Evolutionary conservation across 2,113 vertebrate species (phyloP).

Genomic region (Polyodon spathula): DNA sequence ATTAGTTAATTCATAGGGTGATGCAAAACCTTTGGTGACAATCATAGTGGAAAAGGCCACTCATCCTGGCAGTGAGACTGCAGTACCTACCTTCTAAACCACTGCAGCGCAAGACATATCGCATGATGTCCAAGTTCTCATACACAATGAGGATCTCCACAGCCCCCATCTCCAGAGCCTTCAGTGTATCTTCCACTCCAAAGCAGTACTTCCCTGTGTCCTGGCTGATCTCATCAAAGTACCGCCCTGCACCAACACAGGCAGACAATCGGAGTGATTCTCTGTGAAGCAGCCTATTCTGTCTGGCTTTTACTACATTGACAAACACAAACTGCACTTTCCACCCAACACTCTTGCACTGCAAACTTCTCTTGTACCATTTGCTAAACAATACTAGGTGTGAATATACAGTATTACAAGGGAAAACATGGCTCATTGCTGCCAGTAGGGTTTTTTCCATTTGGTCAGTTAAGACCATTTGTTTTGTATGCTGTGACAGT

Average conservation of each 20-base stretch:
- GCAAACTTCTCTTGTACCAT: no score
- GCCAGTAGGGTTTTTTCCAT: no score
- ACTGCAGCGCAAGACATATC: conserved; percentile 91
- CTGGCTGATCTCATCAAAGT: conserved; percentile 98
- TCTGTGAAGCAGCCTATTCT: no score
- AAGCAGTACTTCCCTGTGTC: conserved; percentile 98
- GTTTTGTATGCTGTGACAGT: no score
- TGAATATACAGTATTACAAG: no score
- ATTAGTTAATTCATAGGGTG: no score
- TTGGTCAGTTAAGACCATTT: no score
- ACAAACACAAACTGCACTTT: no score
- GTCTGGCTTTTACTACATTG: no score
- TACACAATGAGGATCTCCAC: conserved; percentile 98
- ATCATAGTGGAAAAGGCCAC: background rate
- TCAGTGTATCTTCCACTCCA: conserved; percentile 95
- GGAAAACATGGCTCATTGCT: no score
- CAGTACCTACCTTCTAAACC: conserved; percentile 72
- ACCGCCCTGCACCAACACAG: conserved; percentile 63
- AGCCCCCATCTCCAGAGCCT: conserved; percentile 97
- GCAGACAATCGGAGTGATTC: background rate
- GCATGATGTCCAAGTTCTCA: conserved; percentile 98
- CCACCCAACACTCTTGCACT: no score
- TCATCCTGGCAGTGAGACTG: background rate
- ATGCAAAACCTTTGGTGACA: background rate
- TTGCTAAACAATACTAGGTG: no score